Evolutionary conservation across 2,113 vertebrate genomes (phyloP).

Genomic region (Steatornis caripensis): DNA sequence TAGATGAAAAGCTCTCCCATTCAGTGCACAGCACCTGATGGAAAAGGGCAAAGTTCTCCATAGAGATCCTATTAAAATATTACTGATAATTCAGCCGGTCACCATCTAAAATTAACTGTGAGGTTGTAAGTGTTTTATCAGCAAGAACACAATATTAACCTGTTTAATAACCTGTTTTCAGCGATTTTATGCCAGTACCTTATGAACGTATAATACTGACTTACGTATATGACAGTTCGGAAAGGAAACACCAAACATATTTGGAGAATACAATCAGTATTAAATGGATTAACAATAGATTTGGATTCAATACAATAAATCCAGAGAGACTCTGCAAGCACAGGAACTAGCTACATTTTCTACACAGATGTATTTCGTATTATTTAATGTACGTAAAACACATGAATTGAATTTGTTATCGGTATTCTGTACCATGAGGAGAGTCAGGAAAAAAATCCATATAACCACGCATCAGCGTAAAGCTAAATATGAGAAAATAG

Average conservation of each 20-base stretch:
- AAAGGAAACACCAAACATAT: conserved; percentile 30
- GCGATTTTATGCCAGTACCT: background rate
- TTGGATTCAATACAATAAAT: conserved; percentile 32
- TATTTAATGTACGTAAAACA: conserved; percentile 36
- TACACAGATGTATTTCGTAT: conserved; percentile 34
- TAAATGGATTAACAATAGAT: conserved; percentile 43
- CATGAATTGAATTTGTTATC: conserved; percentile 17
- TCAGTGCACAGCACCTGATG: background rate
- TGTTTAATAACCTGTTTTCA: background rate
- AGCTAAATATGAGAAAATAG: background rate
- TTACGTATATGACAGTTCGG: background rate
- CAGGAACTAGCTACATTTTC: conserved; percentile 31
- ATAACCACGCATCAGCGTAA: background rate
- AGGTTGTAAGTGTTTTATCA: background rate
- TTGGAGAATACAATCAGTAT: conserved; percentile 24
- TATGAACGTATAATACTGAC: background rate
- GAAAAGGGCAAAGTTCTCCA: background rate
- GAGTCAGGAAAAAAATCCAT: background rate
- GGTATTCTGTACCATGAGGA: background rate
- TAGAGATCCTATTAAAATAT: background rate
- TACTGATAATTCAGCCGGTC: background rate
- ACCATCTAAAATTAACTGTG: background rate
- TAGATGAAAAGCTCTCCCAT: background rate
- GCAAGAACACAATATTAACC: background rate
- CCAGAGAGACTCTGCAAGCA: background rate